Percentiles rank a stretch among this genome's conserved stretches.
These are phyloP conservation scores for Embiotoca jacksoni DNA, from an alignment of 2,113 vertebrate genomes.

Conservation along the genomic window DNA sequence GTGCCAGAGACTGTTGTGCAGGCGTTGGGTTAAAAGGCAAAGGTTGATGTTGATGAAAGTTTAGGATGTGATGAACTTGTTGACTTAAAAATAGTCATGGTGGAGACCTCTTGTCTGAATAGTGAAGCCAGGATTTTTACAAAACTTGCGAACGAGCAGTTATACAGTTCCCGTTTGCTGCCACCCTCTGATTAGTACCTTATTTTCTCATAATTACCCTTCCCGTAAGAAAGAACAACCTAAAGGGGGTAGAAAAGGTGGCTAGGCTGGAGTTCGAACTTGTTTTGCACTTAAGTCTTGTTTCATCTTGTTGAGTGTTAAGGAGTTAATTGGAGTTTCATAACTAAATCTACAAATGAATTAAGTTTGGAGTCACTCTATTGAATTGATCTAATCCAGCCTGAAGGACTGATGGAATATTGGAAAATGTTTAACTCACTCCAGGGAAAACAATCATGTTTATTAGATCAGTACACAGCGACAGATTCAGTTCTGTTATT, in stretches of 20 bases:
- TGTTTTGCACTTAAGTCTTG: conserved; percentile 1
- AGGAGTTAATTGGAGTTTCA: conserved; percentile 3
- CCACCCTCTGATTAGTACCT: conserved; percentile 4
- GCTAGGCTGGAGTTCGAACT: not conserved
- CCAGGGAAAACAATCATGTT: conserved; percentile 10
- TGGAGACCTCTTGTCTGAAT: not conserved
- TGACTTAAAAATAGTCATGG: not conserved
- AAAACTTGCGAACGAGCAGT: not conserved
- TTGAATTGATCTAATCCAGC: conserved; percentile 6
- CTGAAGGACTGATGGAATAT: conserved; percentile 2
- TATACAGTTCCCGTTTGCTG: not conserved
- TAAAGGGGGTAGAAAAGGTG: conserved; percentile 1
- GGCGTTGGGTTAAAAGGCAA: not conserved
- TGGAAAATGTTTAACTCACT: not conserved
- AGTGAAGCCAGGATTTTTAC: not conserved
- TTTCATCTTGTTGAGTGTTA: conserved; percentile 12
- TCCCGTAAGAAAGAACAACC: not conserved
- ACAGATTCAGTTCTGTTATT: not conserved
- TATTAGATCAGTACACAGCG: not conserved
- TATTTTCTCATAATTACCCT: not conserved
- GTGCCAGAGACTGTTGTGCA: not conserved
- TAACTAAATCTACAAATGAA: conserved; percentile 10
- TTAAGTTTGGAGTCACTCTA: not conserved
- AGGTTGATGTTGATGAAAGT: not conserved
- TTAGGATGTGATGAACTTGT: not conserved